Percentiles rank a stretch among this genome's conserved stretches.
phyloP scores from a whole-genome alignment of 2,113 vertebrate genomes.

The Mobula hypostoma region DNA sequence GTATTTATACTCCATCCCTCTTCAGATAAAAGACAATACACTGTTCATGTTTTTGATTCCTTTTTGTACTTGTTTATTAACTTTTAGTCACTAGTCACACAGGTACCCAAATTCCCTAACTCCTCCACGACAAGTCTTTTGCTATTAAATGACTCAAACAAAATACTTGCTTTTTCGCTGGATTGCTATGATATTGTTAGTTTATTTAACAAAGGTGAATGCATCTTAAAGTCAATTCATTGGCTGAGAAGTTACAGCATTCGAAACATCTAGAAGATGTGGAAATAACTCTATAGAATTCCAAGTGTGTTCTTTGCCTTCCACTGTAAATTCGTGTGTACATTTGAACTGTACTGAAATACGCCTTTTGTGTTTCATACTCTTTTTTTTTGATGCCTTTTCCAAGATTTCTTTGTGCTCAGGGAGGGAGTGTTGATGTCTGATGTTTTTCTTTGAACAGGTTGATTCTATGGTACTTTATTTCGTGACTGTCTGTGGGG shows the following conservation, averaged over 20 bases:
- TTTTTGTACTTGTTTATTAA: neutral
- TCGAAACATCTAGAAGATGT: neutral
- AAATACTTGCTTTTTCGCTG: neutral
- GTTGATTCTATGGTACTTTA: no score
- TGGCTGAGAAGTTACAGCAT: neutral
- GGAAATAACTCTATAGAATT: neutral
- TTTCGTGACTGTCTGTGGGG: no score
- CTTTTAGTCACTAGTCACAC: neutral
- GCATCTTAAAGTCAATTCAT: neutral
- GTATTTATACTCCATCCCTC: neutral
- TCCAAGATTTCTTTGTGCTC: no score
- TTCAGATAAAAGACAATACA: neutral
- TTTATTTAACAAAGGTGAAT: neutral
- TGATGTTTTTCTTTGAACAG: no score
- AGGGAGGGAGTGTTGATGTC: no score
- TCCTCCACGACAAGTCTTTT: neutral
- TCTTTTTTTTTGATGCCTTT: no score
- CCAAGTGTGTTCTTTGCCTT: neutral
- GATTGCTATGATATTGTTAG: neutral
- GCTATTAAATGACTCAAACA: neutral
- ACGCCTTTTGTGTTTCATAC: no score
- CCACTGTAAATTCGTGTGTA: neutral
- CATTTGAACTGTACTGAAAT: no score
- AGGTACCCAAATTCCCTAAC: neutral
- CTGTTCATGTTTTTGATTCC: neutral